Percentiles rank a stretch among this genome's conserved stretches.
phyloP scores from a whole-genome alignment of 2,797 vertebrate genomes.

The Ataeniobius toweri region DNA sequence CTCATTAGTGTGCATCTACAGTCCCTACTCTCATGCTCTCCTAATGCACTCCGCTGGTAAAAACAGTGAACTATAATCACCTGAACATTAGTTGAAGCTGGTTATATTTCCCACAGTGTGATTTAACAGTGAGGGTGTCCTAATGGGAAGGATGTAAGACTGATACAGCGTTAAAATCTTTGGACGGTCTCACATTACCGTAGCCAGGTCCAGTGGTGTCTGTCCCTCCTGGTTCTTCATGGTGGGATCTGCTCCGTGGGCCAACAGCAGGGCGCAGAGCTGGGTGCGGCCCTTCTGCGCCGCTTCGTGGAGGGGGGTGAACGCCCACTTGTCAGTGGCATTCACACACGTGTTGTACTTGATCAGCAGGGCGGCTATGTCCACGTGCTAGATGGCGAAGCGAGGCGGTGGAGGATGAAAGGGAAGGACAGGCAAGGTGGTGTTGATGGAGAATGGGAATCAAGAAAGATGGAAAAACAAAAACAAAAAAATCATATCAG shows the following conservation, averaged over 20 bases:
- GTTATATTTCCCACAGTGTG: neutral
- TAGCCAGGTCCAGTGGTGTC: constrained; percentile 83
- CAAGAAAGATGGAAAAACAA: neutral
- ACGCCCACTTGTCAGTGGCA: constrained; percentile 82
- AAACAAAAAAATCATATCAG: neutral
- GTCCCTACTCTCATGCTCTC: constrained; percentile 1
- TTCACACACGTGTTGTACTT: constrained; percentile 85
- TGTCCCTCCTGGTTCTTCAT: constrained; percentile 88
- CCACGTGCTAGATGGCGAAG: constrained; percentile 77
- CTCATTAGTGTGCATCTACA: constrained; percentile 21
- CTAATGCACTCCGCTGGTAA: constrained; percentile 3
- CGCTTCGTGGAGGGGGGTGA: constrained; percentile 82
- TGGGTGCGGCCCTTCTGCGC: constrained; percentile 81
- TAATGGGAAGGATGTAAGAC: neutral
- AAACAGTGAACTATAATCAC: constrained; percentile 4
- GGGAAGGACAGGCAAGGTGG: neutral
- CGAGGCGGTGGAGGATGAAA: neutral
- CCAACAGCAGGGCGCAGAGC: constrained; percentile 79
- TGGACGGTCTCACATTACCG: constrained; percentile 59
- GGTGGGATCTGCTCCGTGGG: constrained; percentile 85
- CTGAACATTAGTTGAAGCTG: constrained; percentile 3
- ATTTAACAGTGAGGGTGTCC: neutral
- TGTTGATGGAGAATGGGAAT: neutral
- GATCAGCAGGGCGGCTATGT: constrained; percentile 85
- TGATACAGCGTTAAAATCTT: neutral